These are phyloP conservation scores for Acomys russatus DNA, from an alignment of 2,797 vertebrate species.

Conservation along the genomic window DNA sequence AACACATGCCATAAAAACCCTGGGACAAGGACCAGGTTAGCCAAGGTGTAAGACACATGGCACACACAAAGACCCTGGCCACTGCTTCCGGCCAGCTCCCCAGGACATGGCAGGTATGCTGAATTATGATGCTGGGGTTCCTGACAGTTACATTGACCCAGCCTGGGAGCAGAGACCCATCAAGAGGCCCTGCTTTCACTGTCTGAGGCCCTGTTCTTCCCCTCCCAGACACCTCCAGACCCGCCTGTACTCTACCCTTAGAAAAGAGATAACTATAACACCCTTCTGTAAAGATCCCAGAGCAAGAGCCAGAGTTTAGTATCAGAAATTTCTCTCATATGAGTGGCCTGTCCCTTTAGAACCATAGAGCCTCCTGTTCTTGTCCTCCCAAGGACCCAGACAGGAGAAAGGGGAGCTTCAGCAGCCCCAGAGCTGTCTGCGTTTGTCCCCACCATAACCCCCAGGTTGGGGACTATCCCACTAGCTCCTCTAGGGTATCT, in stretches of 20 bases:
- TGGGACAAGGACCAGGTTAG: conserved; percentile 50
- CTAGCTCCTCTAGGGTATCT: neutral
- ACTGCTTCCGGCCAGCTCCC: conserved; percentile 77
- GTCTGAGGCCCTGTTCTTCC: conserved; percentile 22
- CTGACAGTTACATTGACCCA: conserved; percentile 71
- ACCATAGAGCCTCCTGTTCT: neutral
- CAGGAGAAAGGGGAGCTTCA: neutral
- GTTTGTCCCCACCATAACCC: neutral
- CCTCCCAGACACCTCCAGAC: neutral
- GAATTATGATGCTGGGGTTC: conserved; percentile 78
- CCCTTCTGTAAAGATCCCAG: conserved; percentile 30
- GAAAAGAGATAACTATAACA: conserved; percentile 65
- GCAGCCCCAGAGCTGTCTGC: neutral
- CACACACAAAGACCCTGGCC: neutral
- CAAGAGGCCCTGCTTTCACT: conserved; percentile 72
- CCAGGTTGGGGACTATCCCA: conserved; percentile 27
- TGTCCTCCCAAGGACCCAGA: conserved; percentile 64
- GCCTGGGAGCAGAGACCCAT: conserved; percentile 76
- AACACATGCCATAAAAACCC: conserved; percentile 32
- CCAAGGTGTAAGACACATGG: neutral
- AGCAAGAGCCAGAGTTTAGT: conserved; percentile 80
- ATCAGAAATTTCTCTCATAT: conserved; percentile 78
- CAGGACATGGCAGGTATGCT: conserved; percentile 69
- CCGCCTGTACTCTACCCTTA: neutral
- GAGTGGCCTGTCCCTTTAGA: conserved; percentile 77